Evolutionary conservation across 2,888 invertebrate species (phyloP).

Genomic region (Heliconius sara): DNA sequence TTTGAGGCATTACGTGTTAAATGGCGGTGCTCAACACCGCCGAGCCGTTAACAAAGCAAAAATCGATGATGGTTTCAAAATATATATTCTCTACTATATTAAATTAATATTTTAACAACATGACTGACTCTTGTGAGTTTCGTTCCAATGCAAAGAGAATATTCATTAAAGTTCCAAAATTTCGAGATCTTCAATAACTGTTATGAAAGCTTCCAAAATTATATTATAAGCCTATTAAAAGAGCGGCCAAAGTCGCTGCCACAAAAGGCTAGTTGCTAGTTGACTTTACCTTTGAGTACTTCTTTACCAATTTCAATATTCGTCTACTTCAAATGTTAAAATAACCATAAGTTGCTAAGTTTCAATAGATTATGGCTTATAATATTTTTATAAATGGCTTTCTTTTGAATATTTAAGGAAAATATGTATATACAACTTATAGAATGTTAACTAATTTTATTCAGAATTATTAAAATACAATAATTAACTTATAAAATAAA

Average conservation of each 20-base stretch:
- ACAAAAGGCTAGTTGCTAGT: slow-evolving; percentile 49
- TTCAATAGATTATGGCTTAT: neutral
- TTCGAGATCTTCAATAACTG: slow-evolving; percentile 25
- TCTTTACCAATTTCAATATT: slow-evolving; percentile 47
- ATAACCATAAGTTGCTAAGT: slow-evolving; percentile 12
- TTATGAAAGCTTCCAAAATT: slow-evolving; percentile 37
- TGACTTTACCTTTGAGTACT: slow-evolving; percentile 48
- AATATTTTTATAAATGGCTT: too few species aligned
- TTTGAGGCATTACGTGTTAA: too few species aligned
- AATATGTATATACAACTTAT: too few species aligned
- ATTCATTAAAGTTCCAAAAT: slow-evolving; percentile 15
- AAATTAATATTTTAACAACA: neutral
- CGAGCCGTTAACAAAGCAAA: too few species aligned
- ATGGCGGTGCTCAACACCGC: too few species aligned
- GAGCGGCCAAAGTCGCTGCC: slow-evolving; percentile 43
- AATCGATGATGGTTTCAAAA: too few species aligned
- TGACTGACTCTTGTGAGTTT: neutral
- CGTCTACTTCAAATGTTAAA: slow-evolving; percentile 29
- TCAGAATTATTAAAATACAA: too few species aligned
- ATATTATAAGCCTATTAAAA: slow-evolving; percentile 58
- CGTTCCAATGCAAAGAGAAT: neutral
- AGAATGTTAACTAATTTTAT: too few species aligned
- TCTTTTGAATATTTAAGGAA: too few species aligned
- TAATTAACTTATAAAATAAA: too few species aligned
- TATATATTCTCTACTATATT: too few species aligned